phyloP scores from a whole-genome alignment of 2,888 invertebrate genomes.

The Cheilosia grossa region DNA sequence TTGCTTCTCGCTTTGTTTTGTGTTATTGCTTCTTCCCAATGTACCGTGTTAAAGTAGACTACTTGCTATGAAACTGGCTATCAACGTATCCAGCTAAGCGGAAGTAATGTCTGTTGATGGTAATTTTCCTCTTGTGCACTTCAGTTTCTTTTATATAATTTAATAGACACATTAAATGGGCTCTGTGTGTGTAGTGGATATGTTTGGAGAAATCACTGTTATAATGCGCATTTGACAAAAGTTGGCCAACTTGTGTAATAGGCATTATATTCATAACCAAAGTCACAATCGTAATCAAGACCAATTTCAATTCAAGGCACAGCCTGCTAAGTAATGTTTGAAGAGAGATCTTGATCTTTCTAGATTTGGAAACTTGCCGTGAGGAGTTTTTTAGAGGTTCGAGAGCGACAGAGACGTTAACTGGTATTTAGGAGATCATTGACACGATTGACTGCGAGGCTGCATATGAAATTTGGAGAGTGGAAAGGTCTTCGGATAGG shows the following conservation, averaged over 20 bases:
- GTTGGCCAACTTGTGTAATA: slow-evolving; percentile 38
- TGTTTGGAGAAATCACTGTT: slow-evolving; percentile 45
- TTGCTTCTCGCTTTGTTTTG: slow-evolving; percentile 3
- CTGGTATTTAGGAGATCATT: too few species aligned
- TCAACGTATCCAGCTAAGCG: slow-evolving; percentile 59
- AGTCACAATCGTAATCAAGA: not conserved
- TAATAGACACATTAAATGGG: slow-evolving; percentile 42
- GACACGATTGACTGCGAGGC: too few species aligned
- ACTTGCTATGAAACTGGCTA: slow-evolving; percentile 46
- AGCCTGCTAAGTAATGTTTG: not conserved
- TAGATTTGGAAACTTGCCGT: not conserved
- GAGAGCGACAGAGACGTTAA: too few species aligned
- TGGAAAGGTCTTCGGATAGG: too few species aligned
- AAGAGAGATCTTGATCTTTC: not conserved
- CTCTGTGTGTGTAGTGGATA: not conserved
- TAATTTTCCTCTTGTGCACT: slow-evolving; percentile 56
- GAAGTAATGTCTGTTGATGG: slow-evolving; percentile 60
- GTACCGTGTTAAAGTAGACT: slow-evolving; percentile 51
- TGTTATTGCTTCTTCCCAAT: slow-evolving; percentile 26
- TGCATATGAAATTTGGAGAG: too few species aligned
- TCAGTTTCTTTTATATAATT: slow-evolving; percentile 54
- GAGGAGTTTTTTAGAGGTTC: too few species aligned
- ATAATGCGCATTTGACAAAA: slow-evolving; percentile 29
- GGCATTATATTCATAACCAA: not conserved
- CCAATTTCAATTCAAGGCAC: not conserved